Conservation (phyloP, 1,140 invertebrate genomes). For the Danaus plexippus region DNA sequence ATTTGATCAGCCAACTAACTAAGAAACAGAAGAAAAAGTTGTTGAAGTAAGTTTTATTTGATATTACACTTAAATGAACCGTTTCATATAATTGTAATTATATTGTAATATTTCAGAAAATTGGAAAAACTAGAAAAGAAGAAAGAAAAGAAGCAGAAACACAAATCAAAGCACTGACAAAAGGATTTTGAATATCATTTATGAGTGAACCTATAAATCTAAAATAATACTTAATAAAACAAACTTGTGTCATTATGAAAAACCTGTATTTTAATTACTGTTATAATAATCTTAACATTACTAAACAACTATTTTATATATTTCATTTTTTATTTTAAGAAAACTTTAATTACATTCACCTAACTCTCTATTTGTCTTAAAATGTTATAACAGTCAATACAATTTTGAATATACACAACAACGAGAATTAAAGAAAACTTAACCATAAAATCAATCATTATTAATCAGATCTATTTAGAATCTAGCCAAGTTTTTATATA, state of each 20-base stretch:
- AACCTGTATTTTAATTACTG: no score
- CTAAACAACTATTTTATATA: no score
- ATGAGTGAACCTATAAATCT: no score
- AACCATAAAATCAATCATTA: conserved; percentile 1
- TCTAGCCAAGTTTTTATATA: conserved; percentile 1
- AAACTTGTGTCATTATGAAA: no score
- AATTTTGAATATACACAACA: not conserved
- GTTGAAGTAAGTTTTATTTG: conserved; percentile 77
- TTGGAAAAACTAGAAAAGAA: conserved; percentile 83
- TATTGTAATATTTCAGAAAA: conserved; percentile 73
- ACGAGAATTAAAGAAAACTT: not conserved
- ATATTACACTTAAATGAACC: conserved; percentile 17
- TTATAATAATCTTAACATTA: no score
- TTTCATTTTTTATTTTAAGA: no score
- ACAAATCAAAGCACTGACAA: conserved; percentile 50
- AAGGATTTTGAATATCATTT: not conserved
- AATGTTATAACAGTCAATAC: no score
- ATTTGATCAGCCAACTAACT: conserved; percentile 86
- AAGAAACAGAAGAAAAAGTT: conserved; percentile 93
- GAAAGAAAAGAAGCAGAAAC: conserved; percentile 74
- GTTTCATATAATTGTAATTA: conserved; percentile 17
- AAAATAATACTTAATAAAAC: no score
- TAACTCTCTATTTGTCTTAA: no score
- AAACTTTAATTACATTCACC: no score
- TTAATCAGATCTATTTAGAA: not conserved